phyloP scores from a whole-genome alignment of 1,140 invertebrate species.

The Heterodera schachtii region DNA sequence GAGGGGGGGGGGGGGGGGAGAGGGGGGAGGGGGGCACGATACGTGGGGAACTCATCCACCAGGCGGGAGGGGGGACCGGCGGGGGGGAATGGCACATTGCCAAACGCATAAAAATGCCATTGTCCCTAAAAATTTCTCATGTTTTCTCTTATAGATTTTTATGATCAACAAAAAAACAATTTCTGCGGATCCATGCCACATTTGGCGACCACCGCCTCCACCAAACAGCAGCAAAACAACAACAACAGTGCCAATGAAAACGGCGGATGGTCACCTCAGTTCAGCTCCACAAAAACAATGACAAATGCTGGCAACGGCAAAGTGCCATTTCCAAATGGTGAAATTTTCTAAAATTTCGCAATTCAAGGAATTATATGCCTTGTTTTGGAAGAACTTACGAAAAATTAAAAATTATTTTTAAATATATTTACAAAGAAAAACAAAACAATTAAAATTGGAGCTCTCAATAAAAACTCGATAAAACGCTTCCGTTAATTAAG shows the following conservation, averaged over 20 bases:
- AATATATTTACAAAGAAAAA: too few relatives aligned
- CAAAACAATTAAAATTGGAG: too few relatives aligned
- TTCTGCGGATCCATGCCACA: background rate
- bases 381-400: background rate
- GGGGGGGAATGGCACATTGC: too few relatives aligned
- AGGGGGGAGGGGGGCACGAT: too few relatives aligned
- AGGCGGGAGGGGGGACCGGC: too few relatives aligned
- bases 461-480: too few relatives aligned
- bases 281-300: background rate
- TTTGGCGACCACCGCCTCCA: background rate
- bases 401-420: background rate
- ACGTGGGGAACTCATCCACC: too few relatives aligned
- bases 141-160: background rate
- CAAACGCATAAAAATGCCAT: too few relatives aligned
- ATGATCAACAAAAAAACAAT: background rate
- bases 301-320: constrained; percentile 14
- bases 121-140: too few relatives aligned
- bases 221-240: background rate
- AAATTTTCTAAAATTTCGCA: background rate
- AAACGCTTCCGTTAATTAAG: background rate
- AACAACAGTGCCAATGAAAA: background rate
- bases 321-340: constrained; percentile 10
- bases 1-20: too few relatives aligned
- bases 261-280: background rate
- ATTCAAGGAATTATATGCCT: too few relatives aligned